Evolutionary conservation across 2,888 invertebrate genomes (phyloP).

Genomic region (Drosophila crucigera): DNA sequence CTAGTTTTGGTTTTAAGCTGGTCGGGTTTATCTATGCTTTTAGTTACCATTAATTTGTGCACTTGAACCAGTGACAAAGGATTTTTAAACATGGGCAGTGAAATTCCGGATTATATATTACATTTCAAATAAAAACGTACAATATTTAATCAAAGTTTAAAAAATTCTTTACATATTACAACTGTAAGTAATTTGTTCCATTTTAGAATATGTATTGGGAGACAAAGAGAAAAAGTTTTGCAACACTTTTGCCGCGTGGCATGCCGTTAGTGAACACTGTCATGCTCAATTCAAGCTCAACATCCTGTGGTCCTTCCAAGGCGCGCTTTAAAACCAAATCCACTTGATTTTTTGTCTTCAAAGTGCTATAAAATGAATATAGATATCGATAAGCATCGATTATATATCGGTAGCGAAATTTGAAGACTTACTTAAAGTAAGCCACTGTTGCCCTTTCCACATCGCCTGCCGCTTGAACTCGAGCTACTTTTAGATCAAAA

Average conservation of each 20-base stretch:
- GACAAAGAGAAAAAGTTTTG: conserved; percentile 93
- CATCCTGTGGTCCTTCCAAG: conserved; percentile 95
- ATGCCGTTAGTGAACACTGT: conserved; percentile 90
- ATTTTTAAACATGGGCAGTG: not conserved
- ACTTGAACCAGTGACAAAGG: conserved; percentile 10
- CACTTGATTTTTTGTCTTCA: conserved; percentile 89
- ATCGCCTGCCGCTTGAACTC: conserved; percentile 89
- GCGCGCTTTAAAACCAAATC: conserved; percentile 90
- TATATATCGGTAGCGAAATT: not conserved
- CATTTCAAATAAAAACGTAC: not conserved
- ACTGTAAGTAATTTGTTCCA: not conserved
- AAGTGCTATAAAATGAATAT: conserved; percentile 84
- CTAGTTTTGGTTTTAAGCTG: conserved; percentile 92
- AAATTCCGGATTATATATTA: not conserved
- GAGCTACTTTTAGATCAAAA: conserved; percentile 90
- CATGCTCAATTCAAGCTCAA: conserved; percentile 95
- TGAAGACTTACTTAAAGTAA: conserved; percentile 86
- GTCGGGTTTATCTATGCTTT: conserved; percentile 92
- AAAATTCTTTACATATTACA: conserved; percentile 1
- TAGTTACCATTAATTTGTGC: conserved; percentile 91
- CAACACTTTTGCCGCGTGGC: conserved; percentile 93
- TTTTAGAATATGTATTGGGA: conserved; percentile 90
- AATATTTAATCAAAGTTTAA: not conserved
- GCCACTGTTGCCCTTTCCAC: conserved; percentile 87
- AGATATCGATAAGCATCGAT: not conserved